Conservation (phyloP, 2,888 invertebrate species). For the Tanypteryx hageni region DNA sequence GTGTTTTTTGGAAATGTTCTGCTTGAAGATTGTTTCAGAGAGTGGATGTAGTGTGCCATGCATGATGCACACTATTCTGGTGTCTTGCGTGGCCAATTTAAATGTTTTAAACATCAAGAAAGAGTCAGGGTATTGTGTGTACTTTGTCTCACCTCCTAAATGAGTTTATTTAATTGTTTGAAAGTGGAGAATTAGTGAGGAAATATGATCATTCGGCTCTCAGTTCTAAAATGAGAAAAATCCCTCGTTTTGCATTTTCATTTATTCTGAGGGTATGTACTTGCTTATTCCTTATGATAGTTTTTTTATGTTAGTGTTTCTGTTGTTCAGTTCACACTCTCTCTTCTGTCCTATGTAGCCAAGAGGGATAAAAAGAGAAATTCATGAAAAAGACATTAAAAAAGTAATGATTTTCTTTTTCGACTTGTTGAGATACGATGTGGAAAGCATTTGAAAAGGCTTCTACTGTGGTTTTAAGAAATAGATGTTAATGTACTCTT, state of each 20-base stretch:
- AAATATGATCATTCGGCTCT: constrained; percentile 4
- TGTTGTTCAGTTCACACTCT: constrained; percentile 36
- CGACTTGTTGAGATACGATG: constrained; percentile 39
- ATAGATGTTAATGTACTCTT: constrained; percentile 62
- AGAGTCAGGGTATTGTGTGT: constrained; percentile 3
- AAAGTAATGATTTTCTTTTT: constrained; percentile 55
- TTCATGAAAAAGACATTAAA: constrained; percentile 49
- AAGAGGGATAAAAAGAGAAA: constrained; percentile 27
- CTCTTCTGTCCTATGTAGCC: constrained; percentile 30
- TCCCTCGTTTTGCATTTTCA: constrained; percentile 43
- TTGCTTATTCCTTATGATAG: constrained; percentile 38
- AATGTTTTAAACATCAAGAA: constrained; percentile 25
- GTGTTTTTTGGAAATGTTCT: not conserved
- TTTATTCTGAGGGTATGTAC: constrained; percentile 46
- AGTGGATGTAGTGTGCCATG: not conserved
- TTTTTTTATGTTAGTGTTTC: constrained; percentile 62
- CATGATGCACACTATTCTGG: not conserved
- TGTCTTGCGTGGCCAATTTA: not conserved
- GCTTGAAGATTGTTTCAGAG: constrained; percentile 35
- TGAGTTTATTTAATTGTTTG: constrained; percentile 28
- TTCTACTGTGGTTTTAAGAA: constrained; percentile 61
- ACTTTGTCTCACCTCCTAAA: not conserved
- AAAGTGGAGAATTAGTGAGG: not conserved
- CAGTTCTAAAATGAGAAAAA: constrained; percentile 13
- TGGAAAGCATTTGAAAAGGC: constrained; percentile 58